These are phyloP conservation scores for Drosophila prostipennis DNA, from an alignment of 2,888 invertebrate species.

Conservation along the genomic window DNA sequence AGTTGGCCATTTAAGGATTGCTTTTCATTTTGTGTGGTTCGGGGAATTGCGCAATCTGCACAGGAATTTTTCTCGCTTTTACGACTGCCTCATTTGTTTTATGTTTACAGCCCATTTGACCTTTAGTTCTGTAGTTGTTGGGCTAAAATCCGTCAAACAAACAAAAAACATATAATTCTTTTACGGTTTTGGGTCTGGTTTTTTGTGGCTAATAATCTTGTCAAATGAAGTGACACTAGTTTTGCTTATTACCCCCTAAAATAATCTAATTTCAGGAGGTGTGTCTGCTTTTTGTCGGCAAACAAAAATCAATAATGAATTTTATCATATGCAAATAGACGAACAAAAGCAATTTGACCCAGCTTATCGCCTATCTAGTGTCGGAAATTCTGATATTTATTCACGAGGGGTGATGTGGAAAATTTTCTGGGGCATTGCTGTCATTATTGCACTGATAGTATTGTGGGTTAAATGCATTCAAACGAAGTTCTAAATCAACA, in stretches of 20 bases:
- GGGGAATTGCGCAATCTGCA: conserved; percentile 48
- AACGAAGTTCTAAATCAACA: conserved; percentile 7
- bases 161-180: conserved; percentile 15
- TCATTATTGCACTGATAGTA: conserved; percentile 12
- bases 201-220: conserved; percentile 34
- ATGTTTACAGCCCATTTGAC: conserved; percentile 69
- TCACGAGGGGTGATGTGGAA: conserved; percentile 17
- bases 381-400: conserved; percentile 33
- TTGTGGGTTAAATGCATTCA: conserved; percentile 19
- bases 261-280: conserved; percentile 30
- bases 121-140: conserved; percentile 36
- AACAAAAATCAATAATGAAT: conserved; percentile 58
- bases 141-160: conserved; percentile 7
- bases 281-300: conserved; percentile 38
- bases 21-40: conserved; percentile 2
- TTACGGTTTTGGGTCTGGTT: conserved; percentile 39
- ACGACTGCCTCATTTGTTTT: conserved; percentile 63
- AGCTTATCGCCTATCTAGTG: conserved; percentile 52
- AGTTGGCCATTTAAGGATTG: conserved; percentile 3
- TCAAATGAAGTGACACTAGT: conserved; percentile 35
- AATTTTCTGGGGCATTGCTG: conserved; percentile 6
- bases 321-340: conserved; percentile 67
- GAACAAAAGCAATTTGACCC: conserved; percentile 41
- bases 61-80: conserved; percentile 40
- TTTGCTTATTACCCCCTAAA: conserved; percentile 19